Base-by-base conservation (phyloP, 2,888 invertebrate species). In the Colletes collaris region DNA sequence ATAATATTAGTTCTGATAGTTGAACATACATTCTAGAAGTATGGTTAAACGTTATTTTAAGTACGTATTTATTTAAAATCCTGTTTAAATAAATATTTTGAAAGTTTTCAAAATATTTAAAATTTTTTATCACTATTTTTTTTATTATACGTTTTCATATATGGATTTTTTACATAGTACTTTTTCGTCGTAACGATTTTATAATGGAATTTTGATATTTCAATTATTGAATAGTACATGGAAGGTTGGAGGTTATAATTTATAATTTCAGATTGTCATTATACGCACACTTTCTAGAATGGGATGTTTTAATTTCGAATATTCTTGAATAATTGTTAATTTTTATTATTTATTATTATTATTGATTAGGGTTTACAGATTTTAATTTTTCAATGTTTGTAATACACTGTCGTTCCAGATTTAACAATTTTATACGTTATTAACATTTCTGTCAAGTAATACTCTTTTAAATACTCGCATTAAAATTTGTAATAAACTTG, bases 61-160 rank as follows among this genome's bases (percentile, higher is more conserved):
- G 78, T 78, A 78, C 4, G n/a, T 7, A 13, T 27, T 53, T n/a
- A n/a, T 27, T 16, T 19, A 8, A 5, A 11, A 46, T 27, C 62
- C 1, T 5, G 8, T 27, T 40, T 35, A 13, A 13, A 50, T n/a
- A 16, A 11, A n/a, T 13, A 56, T 27, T 49, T 49, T 7, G 13
- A 11, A 46, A 62, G 27, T 53, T 56, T 46, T 35, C 13, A 50
- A 4, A 27, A 4, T 13, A 16, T n/a, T 53, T 16, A 6, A 65
- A 10, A 16, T 53, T 11, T 16, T 40, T n/a, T 52, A 11, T 37
- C 11, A 10, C 13, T 16, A 50, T 27, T 27, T 13, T 40, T 27
- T 2, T n/a, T 64, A 44, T 37, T 7, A 19, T 53, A 46, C 5
- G n/a, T 67, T 49, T 37, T 55, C 2, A 52, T 13, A 16, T 13